phyloP scores from a whole-genome alignment of 2,797 vertebrate genomes.

The Hephaestus fuliginosus region DNA sequence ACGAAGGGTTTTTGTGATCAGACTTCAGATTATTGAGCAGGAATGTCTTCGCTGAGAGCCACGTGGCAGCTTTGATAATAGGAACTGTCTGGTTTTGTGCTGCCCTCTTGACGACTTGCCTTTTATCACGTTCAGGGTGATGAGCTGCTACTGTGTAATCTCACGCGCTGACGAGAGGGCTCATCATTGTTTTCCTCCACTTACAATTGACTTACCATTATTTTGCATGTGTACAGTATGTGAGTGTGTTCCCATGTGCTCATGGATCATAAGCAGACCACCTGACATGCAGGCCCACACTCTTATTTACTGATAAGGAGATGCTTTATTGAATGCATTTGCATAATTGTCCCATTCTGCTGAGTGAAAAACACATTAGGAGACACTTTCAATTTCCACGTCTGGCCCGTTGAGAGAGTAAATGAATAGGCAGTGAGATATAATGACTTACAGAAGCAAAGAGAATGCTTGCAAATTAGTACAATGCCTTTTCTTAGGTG shows the following conservation, averaged over 20 bases:
- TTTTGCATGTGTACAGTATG: slow-evolving; percentile 39
- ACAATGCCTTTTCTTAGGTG: slow-evolving; percentile 40
- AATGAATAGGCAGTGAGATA: slow-evolving; percentile 65
- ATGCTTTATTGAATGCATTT: slow-evolving; percentile 64
- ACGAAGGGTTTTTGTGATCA: slow-evolving; percentile 46
- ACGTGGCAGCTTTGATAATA: slow-evolving; percentile 32
- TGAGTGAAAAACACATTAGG: slow-evolving; percentile 71
- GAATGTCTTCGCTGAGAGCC: slow-evolving; percentile 41
- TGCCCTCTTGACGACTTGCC: slow-evolving; percentile 21
- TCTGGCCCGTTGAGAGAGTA: slow-evolving; percentile 52
- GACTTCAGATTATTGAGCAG: slow-evolving; percentile 62
- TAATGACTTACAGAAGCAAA: slow-evolving; percentile 57
- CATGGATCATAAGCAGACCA: slow-evolving; percentile 53
- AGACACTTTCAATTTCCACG: slow-evolving; percentile 52
- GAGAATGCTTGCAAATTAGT: slow-evolving; percentile 46
- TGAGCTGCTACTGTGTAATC: slow-evolving; percentile 25
- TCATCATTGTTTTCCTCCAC: slow-evolving; percentile 40
- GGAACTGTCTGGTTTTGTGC: slow-evolving; percentile 1
- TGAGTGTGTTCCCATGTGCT: slow-evolving; percentile 15
- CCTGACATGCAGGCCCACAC: slow-evolving; percentile 38
- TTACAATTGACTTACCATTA: slow-evolving; percentile 33
- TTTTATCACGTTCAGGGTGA: slow-evolving; percentile 25
- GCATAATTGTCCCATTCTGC: slow-evolving; percentile 66
- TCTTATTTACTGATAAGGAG: slow-evolving; percentile 69
- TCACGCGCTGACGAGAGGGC: slow-evolving; percentile 19